phyloP scores from a whole-genome alignment of 1,140 invertebrate species.

The Sycophila sp. region DNA sequence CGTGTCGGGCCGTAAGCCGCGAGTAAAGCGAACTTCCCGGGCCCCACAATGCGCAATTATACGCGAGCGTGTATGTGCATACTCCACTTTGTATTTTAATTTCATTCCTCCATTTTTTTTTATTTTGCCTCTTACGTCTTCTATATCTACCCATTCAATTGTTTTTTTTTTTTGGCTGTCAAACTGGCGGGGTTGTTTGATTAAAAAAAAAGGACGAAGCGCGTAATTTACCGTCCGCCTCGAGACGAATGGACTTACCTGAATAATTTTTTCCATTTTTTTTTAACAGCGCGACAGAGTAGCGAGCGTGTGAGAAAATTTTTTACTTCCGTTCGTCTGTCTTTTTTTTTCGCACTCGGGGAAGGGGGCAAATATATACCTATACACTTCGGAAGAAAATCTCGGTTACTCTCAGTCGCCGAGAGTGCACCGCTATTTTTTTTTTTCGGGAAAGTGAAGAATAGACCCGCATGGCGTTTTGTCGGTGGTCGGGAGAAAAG shows the following conservation, averaged over 20 bases:
- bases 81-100: conserved; percentile 21
- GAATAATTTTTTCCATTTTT: background rate
- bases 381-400: background rate
- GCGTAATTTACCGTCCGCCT: background rate
- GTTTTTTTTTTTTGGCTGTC: conserved; percentile 1
- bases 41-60: conserved; percentile 40
- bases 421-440: too few relatives aligned
- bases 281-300: background rate
- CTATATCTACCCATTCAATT: background rate
- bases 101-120: conserved; percentile 16
- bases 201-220: background rate
- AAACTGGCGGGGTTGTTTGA: too few relatives aligned
- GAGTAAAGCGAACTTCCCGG: background rate
- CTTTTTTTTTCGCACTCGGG: background rate
- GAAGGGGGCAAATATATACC: too few relatives aligned
- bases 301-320: background rate
- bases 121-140: background rate
- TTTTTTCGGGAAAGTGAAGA: conserved; percentile 42
- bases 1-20: background rate
- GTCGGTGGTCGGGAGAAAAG: conserved; percentile 37
- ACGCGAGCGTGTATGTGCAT: conserved; percentile 29
- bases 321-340: background rate
- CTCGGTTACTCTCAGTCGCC: background rate
- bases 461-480: conserved; percentile 52
- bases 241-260: background rate